Conservation (phyloP, 2,888 invertebrate species). For the Hoplodrina ambigua region DNA sequence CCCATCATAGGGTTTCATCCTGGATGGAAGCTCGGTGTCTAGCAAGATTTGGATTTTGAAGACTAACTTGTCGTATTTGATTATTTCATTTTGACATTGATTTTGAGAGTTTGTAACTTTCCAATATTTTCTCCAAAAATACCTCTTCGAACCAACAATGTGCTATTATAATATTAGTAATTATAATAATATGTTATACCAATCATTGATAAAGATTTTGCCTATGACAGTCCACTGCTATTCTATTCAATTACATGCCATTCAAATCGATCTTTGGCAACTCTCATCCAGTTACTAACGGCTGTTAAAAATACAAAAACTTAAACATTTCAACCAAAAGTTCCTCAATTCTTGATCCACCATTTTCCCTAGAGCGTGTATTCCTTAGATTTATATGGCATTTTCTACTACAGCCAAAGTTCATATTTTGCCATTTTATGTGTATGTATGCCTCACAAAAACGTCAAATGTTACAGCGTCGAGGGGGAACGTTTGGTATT, state of each 20-base stretch:
- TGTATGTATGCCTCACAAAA: conserved; percentile 87
- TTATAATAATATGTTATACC: too few relatives aligned
- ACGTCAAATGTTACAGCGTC: conserved; percentile 89
- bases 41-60: conserved; percentile 8
- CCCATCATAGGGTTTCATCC: conserved; percentile 37
- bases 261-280: not conserved
- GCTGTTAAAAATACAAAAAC: not conserved
- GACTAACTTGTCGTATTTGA: not conserved
- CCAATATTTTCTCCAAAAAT: not conserved
- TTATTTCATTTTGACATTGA: not conserved
- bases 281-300: not conserved
- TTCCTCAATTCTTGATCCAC: not conserved
- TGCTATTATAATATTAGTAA: too few relatives aligned
- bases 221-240: not conserved
- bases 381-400: conserved; percentile 60
- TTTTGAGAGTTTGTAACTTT: not conserved
- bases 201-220: too few relatives aligned
- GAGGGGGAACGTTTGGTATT: conserved; percentile 90
- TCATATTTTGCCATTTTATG: conserved; percentile 87
- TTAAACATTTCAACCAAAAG: conserved; percentile 3
- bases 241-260: not conserved
- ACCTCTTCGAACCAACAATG: too few relatives aligned
- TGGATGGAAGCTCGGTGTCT: conserved; percentile 16
- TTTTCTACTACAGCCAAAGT: conserved; percentile 70
- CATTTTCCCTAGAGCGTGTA: conserved; percentile 38